Conservation (phyloP, 2,888 invertebrate species). For the Glyphotaelius pellucidus region DNA sequence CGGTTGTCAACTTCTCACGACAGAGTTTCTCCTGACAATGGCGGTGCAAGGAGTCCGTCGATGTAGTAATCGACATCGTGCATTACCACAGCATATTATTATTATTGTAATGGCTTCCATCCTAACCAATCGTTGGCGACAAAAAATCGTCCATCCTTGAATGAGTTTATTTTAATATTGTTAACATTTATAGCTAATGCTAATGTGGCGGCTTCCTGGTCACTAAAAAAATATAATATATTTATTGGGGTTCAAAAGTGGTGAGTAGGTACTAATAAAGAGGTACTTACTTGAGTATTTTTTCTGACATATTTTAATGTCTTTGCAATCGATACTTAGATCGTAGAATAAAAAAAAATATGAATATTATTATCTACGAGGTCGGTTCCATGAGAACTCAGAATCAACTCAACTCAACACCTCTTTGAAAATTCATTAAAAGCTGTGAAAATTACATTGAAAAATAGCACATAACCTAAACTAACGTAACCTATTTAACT, state of each 20-base stretch:
- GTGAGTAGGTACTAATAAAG: not conserved
- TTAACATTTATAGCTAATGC: not conserved
- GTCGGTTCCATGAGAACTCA: too few species aligned
- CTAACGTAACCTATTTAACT: too few species aligned
- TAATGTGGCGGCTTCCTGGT: not conserved
- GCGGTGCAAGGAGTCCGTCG: not conserved
- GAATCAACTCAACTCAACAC: too few species aligned
- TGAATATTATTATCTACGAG: too few species aligned
- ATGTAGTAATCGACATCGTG: not conserved
- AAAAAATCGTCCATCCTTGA: not conserved
- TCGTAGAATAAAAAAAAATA: too few species aligned
- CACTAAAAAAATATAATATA: not conserved
- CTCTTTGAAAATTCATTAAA: too few species aligned
- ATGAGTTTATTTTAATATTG: not conserved
- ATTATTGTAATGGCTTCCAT: not conserved
- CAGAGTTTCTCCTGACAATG: constrained; percentile 21
- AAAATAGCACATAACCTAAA: too few species aligned
- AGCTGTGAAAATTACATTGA: too few species aligned
- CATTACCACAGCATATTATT: not conserved
- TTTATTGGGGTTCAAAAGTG: not conserved
- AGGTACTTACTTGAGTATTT: not conserved
- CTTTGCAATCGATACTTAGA: not conserved
- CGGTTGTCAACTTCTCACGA: constrained; percentile 11
- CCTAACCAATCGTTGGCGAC: not conserved
- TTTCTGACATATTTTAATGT: not conserved